Evolutionary conservation across 2,888 invertebrate genomes (phyloP).

Genomic region (Malthinus seriepunctatus): DNA sequence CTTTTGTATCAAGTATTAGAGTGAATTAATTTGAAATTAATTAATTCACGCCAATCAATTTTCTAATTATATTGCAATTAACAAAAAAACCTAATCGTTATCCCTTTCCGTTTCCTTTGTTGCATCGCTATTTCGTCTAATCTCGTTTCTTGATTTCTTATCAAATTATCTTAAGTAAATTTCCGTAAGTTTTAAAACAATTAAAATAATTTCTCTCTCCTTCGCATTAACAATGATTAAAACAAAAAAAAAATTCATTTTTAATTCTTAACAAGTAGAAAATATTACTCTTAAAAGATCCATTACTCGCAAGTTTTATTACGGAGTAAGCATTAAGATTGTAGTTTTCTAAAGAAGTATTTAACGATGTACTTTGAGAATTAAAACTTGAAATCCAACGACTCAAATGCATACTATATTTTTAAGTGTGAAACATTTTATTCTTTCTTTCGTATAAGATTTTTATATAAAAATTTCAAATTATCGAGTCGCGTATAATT

Average conservation of each 20-base stretch:
- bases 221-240: neutral
- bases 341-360: slow-evolving; percentile 10
- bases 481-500: too few species aligned
- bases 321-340: slow-evolving; percentile 10
- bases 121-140: slow-evolving; percentile 31
- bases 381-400: slow-evolving; percentile 11
- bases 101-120: slow-evolving; percentile 42
- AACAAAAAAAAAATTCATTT: too few species aligned
- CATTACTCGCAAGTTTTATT: slow-evolving; percentile 4
- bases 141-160: slow-evolving; percentile 14
- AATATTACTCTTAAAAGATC: neutral
- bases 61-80: neutral
- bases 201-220: neutral
- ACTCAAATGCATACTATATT: neutral
- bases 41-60: neutral
- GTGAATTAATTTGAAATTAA: neutral
- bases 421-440: slow-evolving; percentile 2
- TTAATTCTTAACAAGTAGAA: too few species aligned
- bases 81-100: slow-evolving; percentile 5
- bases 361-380: slow-evolving; percentile 23
- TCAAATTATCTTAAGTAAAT: slow-evolving; percentile 27
- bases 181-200: slow-evolving; percentile 8
- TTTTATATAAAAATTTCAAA: too few species aligned
- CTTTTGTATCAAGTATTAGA: too few species aligned
- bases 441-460: neutral